phyloP scores from a whole-genome alignment of 2,113 vertebrate species.

The Chroicocephalus ridibundus region DNA sequence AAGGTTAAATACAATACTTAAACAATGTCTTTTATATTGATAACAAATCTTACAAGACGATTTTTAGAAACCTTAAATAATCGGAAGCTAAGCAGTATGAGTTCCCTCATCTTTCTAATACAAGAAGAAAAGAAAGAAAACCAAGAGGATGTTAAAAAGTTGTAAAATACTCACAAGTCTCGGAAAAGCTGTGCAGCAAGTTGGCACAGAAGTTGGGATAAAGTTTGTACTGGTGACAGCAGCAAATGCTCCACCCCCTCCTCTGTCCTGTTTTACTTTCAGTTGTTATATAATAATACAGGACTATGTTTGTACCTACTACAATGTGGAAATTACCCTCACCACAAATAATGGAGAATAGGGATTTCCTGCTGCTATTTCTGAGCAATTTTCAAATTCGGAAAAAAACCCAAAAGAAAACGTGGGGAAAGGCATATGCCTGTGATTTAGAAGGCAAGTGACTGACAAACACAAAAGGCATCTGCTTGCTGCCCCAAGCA shows the following conservation, averaged over 20 bases:
- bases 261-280: constrained; percentile 52
- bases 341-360: accelerated
- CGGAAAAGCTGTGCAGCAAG: background rate
- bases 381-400: background rate
- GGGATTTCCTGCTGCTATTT: background rate
- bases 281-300: background rate
- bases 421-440: background rate
- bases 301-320: background rate
- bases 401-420: background rate
- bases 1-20: background rate
- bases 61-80: background rate
- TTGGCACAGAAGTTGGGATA: background rate
- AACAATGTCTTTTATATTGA: background rate
- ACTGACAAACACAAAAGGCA: background rate
- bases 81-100: background rate
- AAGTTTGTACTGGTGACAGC: background rate
- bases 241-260: background rate
- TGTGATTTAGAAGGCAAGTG: background rate
- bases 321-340: background rate
- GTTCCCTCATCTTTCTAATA: background rate
- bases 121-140: background rate
- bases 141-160: background rate
- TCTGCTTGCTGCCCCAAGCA: background rate
- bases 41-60: background rate
- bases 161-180: constrained; percentile 52